Base-by-base conservation (phyloP, 2,888 invertebrate genomes). In the Lycia hirtaria region DNA sequence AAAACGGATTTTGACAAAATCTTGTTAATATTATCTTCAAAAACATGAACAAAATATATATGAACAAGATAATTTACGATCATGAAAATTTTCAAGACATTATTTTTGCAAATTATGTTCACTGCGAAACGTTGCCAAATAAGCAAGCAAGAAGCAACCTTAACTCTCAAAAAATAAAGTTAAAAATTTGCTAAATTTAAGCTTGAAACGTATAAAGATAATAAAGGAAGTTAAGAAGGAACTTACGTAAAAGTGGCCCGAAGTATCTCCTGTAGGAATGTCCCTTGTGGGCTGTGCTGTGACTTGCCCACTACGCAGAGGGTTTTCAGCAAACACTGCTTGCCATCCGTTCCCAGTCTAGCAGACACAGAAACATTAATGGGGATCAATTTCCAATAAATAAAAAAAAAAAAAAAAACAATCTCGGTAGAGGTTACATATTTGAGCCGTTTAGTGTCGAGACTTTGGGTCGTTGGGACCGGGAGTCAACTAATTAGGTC, bases 201-300 rank as follows among this genome's bases (percentile, higher is more conserved):
- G 33, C 19, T 7, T 35, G 15, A 48, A 41, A 45, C 28, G 22
- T 19, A 24, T 30, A 47, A 41, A 32, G 12, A 40, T 12, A 32
- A 14, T 54, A 45, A 45, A 44, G 28, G 38, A 30, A 50, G 44
- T 38, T 50, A 17, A 41, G 14, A 17, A 26, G 28, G 14, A 56
- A 87, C 93, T 93, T 85, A 95, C 95, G 94, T 94, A 80, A 95
- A 95, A 52, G 95, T 88, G 9, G 93, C 93, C 75, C 94, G 93
- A 59, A 95, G 76, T 65, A 95, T 93, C 86, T 95, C 95, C 63
- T 94, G 93, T 65, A 95, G 81, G 69, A 95, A 95, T 41, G 87
- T 85, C 4, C 94, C 94, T 71, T 93, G 93, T 44, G 88, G 78
- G 32, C 72, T 69, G 38, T 83, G 70, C 22, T 87, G 83, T 17